Conservation (phyloP, 2,113 vertebrate genomes). For the Tretioscincus oriximinensis region DNA sequence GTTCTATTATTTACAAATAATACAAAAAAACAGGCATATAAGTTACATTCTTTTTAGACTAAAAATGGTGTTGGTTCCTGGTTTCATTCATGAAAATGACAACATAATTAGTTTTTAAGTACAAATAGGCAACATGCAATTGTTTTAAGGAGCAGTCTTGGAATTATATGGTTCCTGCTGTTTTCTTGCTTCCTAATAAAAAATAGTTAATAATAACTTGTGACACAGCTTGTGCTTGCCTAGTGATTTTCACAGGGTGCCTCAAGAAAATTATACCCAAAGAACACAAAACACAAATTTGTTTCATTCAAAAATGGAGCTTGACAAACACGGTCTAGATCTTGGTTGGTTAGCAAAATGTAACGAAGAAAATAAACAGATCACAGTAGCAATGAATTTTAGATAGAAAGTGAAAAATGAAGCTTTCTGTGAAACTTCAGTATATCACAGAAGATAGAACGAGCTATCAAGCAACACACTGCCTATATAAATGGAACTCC, state of each 20-base stretch:
- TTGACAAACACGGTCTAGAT: slow-evolving; percentile 50
- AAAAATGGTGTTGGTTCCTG: slow-evolving; percentile 1
- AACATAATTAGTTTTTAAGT: slow-evolving; percentile 48
- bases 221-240: slow-evolving; percentile 44
- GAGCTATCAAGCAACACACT: too few relatives aligned
- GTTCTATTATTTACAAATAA: neutral
- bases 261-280: slow-evolving; percentile 58
- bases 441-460: too few relatives aligned
- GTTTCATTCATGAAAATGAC: neutral
- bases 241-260: slow-evolving; percentile 61
- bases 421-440: too few relatives aligned
- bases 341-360: slow-evolving; percentile 48
- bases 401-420: too few relatives aligned
- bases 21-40: neutral
- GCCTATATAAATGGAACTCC: too few relatives aligned
- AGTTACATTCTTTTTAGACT: slow-evolving; percentile 31
- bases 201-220: slow-evolving; percentile 60
- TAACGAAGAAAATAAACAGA: slow-evolving; percentile 40
- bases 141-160: slow-evolving; percentile 52
- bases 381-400: slow-evolving; percentile 22
- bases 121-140: slow-evolving; percentile 55
- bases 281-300: slow-evolving; percentile 52
- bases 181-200: slow-evolving; percentile 47
- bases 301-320: slow-evolving; percentile 46
- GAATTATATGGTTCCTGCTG: slow-evolving; percentile 58